These are phyloP conservation scores for Kryphioiulus occultus DNA, from an alignment of 2,888 invertebrate genomes.

Conservation along the genomic window DNA sequence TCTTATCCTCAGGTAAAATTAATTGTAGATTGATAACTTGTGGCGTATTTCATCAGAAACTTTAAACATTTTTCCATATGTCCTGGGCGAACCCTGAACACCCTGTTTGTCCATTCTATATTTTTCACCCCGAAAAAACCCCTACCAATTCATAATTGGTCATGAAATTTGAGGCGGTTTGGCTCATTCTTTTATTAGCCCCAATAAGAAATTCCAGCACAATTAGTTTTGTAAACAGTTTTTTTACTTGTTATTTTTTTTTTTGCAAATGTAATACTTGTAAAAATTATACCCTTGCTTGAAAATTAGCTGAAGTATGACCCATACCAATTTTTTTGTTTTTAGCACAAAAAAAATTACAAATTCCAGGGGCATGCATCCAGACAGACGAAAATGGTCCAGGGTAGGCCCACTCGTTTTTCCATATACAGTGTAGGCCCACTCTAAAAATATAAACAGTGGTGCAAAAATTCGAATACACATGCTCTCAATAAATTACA, in stretches of 20 bases:
- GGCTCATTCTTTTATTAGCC: not conserved
- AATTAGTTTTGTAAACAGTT: not conserved
- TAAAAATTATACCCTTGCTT: not conserved
- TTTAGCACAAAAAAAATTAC: not conserved
- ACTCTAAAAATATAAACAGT: not conserved
- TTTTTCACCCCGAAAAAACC: too few relatives aligned
- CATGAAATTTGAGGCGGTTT: too few relatives aligned
- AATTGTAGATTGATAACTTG: not conserved
- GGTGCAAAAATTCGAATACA: not conserved
- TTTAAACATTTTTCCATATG: constrained; percentile 83
- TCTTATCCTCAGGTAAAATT: not conserved
- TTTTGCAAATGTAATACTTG: not conserved
- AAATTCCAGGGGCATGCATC: too few relatives aligned
- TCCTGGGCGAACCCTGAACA: too few relatives aligned
- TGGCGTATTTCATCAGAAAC: constrained; percentile 61
- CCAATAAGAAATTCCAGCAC: not conserved
- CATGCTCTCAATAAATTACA: not conserved
- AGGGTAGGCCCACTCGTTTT: not conserved
- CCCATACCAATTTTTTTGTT: not conserved
- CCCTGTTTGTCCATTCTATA: too few relatives aligned
- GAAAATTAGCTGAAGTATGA: not conserved
- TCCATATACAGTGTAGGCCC: not conserved
- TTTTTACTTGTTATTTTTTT: not conserved
- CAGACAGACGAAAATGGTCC: not conserved
- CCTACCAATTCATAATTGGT: too few relatives aligned